Evolutionary conservation across 2,113 vertebrate species (phyloP).

Genomic region (Glareola pratincola): DNA sequence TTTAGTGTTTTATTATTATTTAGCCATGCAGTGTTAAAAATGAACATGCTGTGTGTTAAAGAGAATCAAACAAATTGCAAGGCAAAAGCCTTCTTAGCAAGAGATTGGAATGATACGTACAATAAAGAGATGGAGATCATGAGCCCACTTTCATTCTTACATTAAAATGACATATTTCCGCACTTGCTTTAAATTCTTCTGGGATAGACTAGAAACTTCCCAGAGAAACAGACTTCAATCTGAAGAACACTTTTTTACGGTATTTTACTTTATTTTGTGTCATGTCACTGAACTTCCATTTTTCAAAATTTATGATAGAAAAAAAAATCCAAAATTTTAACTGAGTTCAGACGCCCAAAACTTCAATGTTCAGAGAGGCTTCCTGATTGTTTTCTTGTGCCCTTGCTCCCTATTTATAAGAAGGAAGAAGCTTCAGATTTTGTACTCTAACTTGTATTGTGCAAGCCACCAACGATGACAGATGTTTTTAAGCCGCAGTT

Average conservation of each 20-base stretch:
- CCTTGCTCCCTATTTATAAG: background rate
- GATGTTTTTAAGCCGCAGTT: conserved; percentile 33
- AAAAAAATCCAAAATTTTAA: background rate
- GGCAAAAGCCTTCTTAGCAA: background rate
- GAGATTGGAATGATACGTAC: background rate
- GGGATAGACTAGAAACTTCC: background rate
- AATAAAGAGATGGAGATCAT: background rate
- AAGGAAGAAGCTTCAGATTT: conserved; percentile 26
- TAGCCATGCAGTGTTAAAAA: background rate
- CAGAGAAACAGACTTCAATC: background rate
- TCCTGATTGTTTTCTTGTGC: background rate
- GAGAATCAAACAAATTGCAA: background rate
- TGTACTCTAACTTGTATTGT: conserved; percentile 1
- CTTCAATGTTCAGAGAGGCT: background rate
- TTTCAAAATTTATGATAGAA: background rate
- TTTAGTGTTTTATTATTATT: background rate
- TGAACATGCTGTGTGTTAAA: background rate
- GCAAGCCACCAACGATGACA: conserved; percentile 25
- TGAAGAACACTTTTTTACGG: background rate
- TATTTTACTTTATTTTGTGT: background rate
- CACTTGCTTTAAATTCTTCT: background rate
- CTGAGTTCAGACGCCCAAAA: background rate
- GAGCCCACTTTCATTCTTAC: background rate
- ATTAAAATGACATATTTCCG: background rate
- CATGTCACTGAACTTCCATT: background rate